Base-by-base conservation (phyloP, 30 jellyfish, hydroid and myxozoan genomes). In the Hydra vulgaris region DNA sequence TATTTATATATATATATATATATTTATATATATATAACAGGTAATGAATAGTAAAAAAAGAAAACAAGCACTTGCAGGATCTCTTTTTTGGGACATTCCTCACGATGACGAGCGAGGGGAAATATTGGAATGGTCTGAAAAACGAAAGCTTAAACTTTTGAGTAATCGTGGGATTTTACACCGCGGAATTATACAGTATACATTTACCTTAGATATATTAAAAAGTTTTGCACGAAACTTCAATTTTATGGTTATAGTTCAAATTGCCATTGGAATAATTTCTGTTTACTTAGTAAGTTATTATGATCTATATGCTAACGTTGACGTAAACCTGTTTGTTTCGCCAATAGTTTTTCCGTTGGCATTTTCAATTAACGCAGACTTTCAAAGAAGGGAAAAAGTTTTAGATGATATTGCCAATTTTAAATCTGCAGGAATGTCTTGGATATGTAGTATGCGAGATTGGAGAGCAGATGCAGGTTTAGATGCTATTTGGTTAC, bases 331-430 rank as follows among this genome's bases (percentile, higher is more conserved):
- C n/a, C 86, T 94, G 53, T 85, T 89, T 89, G 95, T 94, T 26
- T 88, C 97, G 22, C 99, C 99, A 18, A 88, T 94, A 18, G 96
- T 94, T 27, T 94, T 94, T 54, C 99, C 99, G 7, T 74, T 94
- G 54, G 97, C 99, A 27, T 94, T 94, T 82, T 89, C 96, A 18
- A 94, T 94, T 7, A 94, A 89, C 56, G 85, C 96, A 83, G 99
- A 95, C 83, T 95, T 95, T 79, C 99, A 95, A 87, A 76, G 99
- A 72, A 86, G 98, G 74, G 99, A 95, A 68, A 89, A 87, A 83
- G 99, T 90, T 77, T 71, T 95, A 71, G 95, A 88, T 73, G 97
- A 89, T 79, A 74, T 95, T 26, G 97, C 99, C 8, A 76, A 82
- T 68, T 95, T 95, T 73, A 89, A 89, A 82, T 93, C 98, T 61